These are phyloP conservation scores for Xylocopa sonorina DNA, from an alignment of 1,140 invertebrate genomes.

Conservation along the genomic window DNA sequence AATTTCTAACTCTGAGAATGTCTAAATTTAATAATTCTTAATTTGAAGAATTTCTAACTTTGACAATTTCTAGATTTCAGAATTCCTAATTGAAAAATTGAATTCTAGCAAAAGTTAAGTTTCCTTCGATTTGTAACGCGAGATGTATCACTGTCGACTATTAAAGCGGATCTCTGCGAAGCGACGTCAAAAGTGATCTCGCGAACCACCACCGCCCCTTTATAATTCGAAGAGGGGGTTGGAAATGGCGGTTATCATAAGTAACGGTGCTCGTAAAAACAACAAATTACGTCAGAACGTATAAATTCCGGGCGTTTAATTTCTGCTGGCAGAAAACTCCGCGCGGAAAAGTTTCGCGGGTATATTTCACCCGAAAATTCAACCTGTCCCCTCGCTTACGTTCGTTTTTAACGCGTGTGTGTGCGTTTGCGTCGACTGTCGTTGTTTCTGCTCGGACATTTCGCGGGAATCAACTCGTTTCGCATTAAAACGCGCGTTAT, in stretches of 20 bases:
- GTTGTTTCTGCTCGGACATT: not conserved
- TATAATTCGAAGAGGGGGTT: not conserved
- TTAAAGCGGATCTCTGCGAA: no score
- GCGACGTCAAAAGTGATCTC: no score
- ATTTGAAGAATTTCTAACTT: no score
- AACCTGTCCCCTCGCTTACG: slow-evolving; percentile 1
- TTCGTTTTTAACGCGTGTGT: not conserved
- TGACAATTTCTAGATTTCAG: no score
- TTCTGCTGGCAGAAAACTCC: not conserved
- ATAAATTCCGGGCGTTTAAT: slow-evolving; percentile 18
- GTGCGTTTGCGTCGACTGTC: not conserved
- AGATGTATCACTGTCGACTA: no score
- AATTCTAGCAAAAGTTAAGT: no score
- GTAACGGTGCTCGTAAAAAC: slow-evolving; percentile 6
- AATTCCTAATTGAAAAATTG: no score
- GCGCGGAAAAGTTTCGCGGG: not conserved
- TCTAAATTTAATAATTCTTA: no score
- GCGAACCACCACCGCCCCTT: no score
- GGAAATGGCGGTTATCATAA: not conserved
- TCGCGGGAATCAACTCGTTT: not conserved
- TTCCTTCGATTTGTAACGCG: no score
- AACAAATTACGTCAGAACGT: not conserved
- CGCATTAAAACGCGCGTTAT: not conserved
- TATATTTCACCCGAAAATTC: slow-evolving; percentile 22
- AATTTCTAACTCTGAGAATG: no score